These are phyloP conservation scores for Zonotrichia albicollis DNA, from an alignment of 2,797 vertebrate genomes.

Conservation along the genomic window DNA sequence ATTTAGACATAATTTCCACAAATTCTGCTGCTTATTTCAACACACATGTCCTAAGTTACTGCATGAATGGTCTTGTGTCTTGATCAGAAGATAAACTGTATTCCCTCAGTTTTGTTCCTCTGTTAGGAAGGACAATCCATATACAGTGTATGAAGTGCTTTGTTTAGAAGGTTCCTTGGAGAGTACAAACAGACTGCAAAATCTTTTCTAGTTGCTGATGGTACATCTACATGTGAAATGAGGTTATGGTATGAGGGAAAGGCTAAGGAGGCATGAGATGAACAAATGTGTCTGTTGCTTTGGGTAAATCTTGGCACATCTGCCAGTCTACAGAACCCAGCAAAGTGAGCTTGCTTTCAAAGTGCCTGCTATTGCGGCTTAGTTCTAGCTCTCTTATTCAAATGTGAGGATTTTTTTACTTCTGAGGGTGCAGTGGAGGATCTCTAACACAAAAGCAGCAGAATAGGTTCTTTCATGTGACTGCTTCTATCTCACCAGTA, in stretches of 20 bases:
- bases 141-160: rapidly evolving
- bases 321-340: background rate
- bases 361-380: background rate
- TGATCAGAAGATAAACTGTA: background rate
- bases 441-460: background rate
- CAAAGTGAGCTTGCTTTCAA: background rate
- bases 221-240: background rate
- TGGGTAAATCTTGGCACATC: background rate
- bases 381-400: background rate
- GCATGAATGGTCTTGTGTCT: background rate
- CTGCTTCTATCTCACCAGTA: background rate
- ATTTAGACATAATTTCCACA: background rate
- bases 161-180: background rate
- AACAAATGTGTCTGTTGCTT: background rate
- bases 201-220: background rate
- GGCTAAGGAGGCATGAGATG: rapidly evolving
- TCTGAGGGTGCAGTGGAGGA: background rate
- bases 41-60: background rate
- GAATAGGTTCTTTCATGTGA: background rate
- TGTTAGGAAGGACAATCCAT: background rate
- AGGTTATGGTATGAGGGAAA: background rate
- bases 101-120: background rate
- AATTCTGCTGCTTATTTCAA: background rate
- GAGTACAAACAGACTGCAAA: background rate
- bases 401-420: background rate